These are phyloP conservation scores for Psittacula cyanocephala DNA, from an alignment of 2,113 vertebrate species.

Conservation along the genomic window DNA sequence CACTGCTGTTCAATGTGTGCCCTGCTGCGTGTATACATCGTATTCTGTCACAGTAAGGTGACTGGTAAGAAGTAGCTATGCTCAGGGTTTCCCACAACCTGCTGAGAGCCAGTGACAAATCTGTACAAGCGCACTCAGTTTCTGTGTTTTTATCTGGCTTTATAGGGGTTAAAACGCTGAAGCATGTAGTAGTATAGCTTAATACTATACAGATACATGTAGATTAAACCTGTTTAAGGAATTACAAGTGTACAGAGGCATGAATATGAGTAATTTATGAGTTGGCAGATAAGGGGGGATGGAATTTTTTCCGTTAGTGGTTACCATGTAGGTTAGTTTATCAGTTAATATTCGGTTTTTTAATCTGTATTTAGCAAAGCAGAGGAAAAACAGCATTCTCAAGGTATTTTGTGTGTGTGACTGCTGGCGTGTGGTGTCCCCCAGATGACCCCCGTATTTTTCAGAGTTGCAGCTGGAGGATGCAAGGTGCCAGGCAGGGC, in stretches of 20 bases:
- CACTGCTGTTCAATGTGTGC: rapidly evolving
- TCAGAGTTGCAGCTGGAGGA: not conserved
- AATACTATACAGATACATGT: not conserved
- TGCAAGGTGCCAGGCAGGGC: not conserved
- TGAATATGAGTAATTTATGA: not conserved
- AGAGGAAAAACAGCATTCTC: not conserved
- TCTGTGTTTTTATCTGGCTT: rapidly evolving
- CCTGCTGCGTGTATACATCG: rapidly evolving
- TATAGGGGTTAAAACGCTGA: not conserved
- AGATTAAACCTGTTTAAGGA: not conserved
- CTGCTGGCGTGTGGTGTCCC: not conserved
- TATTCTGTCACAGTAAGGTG: rapidly evolving
- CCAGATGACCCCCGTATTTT: rapidly evolving
- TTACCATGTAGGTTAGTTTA: not conserved
- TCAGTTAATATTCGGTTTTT: not conserved
- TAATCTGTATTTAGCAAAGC: not conserved
- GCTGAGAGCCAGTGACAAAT: not conserved
- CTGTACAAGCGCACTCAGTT: rapidly evolving
- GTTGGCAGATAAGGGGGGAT: not conserved
- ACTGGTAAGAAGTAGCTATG: rapidly evolving
- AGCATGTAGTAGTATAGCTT: not conserved
- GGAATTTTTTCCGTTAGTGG: not conserved
- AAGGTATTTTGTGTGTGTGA: not conserved
- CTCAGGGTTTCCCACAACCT: rapidly evolving
- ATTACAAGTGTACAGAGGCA: not conserved